Evolutionary conservation across 2,888 invertebrate genomes (phyloP).

Genomic region (Coelogynopora nodosa): DNA sequence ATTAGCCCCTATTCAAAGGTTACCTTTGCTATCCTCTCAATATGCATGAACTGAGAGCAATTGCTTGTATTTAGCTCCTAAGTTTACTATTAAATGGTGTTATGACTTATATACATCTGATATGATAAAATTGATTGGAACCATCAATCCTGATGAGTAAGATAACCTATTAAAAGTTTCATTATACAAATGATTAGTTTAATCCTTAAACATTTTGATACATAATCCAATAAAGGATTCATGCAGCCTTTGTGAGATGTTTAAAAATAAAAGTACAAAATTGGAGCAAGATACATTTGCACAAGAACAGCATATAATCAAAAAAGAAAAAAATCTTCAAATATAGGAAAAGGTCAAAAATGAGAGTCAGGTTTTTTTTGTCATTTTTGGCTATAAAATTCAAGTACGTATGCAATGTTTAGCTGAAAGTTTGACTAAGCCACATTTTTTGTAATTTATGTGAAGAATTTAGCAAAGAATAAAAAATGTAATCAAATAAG

Average conservation of each 20-base stretch:
- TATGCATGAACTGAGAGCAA: background rate
- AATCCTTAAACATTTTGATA: background rate
- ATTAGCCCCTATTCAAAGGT: background rate
- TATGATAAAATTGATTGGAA: too few relatives aligned
- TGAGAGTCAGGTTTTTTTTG: too few relatives aligned
- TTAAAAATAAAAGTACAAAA: background rate
- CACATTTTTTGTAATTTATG: too few relatives aligned
- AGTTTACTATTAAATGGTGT: background rate
- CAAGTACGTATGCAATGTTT: too few relatives aligned
- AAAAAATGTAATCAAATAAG: too few relatives aligned
- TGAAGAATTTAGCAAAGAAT: too few relatives aligned
- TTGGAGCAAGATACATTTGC: background rate
- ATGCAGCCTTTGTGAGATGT: background rate
- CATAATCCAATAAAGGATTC: background rate
- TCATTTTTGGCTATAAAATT: too few relatives aligned
- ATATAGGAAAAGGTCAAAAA: background rate
- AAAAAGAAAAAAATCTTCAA: background rate
- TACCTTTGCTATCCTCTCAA: background rate
- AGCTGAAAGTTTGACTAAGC: too few relatives aligned
- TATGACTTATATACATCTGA: background rate
- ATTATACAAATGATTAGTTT: background rate
- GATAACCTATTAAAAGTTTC: background rate
- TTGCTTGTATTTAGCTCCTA: background rate
- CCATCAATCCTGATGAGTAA: too few relatives aligned
- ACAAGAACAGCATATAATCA: background rate